Conservation (phyloP, 2,888 invertebrate species). For the Synanthedon myopaeformis region DNA sequence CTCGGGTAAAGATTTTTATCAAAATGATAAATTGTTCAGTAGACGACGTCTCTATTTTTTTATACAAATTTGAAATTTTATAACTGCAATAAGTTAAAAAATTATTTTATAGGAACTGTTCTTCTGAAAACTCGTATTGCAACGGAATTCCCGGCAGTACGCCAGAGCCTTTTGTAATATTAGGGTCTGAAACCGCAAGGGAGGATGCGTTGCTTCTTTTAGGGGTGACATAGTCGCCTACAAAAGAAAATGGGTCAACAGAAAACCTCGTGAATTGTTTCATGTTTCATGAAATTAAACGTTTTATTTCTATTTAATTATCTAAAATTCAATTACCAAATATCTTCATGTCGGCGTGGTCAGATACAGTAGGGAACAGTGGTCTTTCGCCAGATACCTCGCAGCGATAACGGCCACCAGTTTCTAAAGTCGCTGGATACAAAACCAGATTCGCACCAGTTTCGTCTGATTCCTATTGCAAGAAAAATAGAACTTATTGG, state of each 20-base stretch:
- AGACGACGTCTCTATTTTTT: too few species aligned
- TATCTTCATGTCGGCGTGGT: constrained; percentile 75
- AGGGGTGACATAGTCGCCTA: too few species aligned
- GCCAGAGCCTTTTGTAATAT: too few species aligned
- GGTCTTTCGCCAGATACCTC: constrained; percentile 81
- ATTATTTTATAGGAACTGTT: too few species aligned
- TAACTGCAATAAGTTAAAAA: too few species aligned
- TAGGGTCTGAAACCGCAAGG: too few species aligned
- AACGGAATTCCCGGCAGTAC: too few species aligned
- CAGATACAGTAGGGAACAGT: constrained; percentile 77
- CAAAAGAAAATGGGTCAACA: too few species aligned
- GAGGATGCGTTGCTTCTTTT: too few species aligned
- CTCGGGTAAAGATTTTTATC: constrained; percentile 4
- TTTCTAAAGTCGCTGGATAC: constrained; percentile 70
- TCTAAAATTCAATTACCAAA: constrained; percentile 65
- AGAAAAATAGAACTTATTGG: neutral
- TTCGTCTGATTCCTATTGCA: constrained; percentile 61
- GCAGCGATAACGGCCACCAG: constrained; percentile 77
- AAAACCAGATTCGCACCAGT: constrained; percentile 71
- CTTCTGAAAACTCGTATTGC: too few species aligned
- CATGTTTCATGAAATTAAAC: neutral
- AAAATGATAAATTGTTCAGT: constrained; percentile 1
- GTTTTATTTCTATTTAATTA: neutral
- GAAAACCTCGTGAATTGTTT: neutral
- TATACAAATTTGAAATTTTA: too few species aligned